These are phyloP conservation scores for Drosophila azteca DNA, from an alignment of 1,140 invertebrate genomes.

Conservation along the genomic window DNA sequence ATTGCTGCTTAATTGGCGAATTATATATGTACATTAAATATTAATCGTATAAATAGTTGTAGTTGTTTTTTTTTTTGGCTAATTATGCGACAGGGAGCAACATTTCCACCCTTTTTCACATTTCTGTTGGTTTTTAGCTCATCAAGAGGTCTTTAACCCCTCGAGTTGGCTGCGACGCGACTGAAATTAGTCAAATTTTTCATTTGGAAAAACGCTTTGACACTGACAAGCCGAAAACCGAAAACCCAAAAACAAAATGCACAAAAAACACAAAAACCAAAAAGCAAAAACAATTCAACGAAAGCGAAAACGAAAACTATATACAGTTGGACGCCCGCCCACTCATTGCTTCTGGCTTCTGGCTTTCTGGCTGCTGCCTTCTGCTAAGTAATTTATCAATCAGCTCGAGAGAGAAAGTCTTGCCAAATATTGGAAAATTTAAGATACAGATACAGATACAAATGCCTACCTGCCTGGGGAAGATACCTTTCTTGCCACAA, in stretches of 20 bases:
- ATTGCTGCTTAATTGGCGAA: conserved; percentile 75
- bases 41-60: background rate
- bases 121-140: conserved; percentile 36
- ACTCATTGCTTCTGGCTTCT: conserved; percentile 18
- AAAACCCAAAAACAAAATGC: background rate
- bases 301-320: conserved; percentile 31
- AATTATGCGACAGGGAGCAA: conserved; percentile 53
- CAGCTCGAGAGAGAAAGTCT: conserved; percentile 18
- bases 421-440: conserved; percentile 18
- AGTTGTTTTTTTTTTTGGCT: conserved; percentile 44
- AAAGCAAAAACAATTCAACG: conserved; percentile 21
- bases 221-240: conserved; percentile 22
- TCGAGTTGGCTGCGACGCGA: too few relatives aligned
- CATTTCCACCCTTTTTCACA: conserved; percentile 24
- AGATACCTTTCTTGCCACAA: too few relatives aligned
- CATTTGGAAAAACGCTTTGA: conserved; percentile 15
- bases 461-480: too few relatives aligned
- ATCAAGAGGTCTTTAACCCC: conserved; percentile 44
- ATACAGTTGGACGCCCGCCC: conserved; percentile 21
- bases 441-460: background rate
- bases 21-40: conserved; percentile 24
- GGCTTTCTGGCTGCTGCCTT: conserved; percentile 4
- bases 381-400: conserved; percentile 34
- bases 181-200: conserved; percentile 45
- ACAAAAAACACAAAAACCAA: conserved; percentile 1